Percentiles rank a stretch among this genome's conserved stretches.
Evolutionary conservation across 2,888 invertebrate species (phyloP).

Genomic region (Diadegma fenestrale): DNA sequence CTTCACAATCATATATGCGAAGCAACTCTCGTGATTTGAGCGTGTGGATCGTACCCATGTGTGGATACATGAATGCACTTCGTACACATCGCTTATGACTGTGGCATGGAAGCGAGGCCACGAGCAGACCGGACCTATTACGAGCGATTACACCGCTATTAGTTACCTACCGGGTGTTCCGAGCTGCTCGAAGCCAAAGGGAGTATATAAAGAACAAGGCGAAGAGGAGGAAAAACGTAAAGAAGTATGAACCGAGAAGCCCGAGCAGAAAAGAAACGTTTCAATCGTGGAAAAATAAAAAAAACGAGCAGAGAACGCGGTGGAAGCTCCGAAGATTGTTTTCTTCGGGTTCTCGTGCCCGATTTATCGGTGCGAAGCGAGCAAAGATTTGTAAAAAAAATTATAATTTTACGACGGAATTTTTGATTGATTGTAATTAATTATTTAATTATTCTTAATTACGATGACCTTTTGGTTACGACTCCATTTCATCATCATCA

Average conservation of each 20-base stretch:
- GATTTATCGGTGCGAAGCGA: slow-evolving; percentile 54
- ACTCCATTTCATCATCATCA: not conserved
- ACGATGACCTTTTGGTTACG: not conserved
- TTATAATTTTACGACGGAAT: not conserved
- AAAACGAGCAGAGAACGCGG: not conserved
- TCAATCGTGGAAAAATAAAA: not conserved
- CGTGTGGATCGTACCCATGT: not conserved
- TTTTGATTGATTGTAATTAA: not conserved
- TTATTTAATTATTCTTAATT: not conserved
- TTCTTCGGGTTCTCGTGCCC: slow-evolving; percentile 49
- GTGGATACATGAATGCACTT: not conserved
- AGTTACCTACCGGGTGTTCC: slow-evolving; percentile 82
- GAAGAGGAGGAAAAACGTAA: slow-evolving; percentile 21
- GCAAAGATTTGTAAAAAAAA: not conserved
- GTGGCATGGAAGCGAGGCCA: slow-evolving; percentile 71
- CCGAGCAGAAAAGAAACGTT: slow-evolving; percentile 25
- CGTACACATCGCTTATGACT: slow-evolving; percentile 50
- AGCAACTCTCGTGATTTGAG: not conserved
- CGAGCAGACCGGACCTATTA: slow-evolving; percentile 79
- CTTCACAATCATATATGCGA: slow-evolving; percentile 66
- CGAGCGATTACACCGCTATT: slow-evolving; percentile 82
- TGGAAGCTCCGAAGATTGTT: slow-evolving; percentile 72
- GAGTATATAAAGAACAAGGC: slow-evolving; percentile 58
- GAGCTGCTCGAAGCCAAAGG: slow-evolving; percentile 72
- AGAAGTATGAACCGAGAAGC: slow-evolving; percentile 42